These are phyloP conservation scores for Tachyglossus aculeatus DNA, from an alignment of 2,797 vertebrate species.

Conservation along the genomic window DNA sequence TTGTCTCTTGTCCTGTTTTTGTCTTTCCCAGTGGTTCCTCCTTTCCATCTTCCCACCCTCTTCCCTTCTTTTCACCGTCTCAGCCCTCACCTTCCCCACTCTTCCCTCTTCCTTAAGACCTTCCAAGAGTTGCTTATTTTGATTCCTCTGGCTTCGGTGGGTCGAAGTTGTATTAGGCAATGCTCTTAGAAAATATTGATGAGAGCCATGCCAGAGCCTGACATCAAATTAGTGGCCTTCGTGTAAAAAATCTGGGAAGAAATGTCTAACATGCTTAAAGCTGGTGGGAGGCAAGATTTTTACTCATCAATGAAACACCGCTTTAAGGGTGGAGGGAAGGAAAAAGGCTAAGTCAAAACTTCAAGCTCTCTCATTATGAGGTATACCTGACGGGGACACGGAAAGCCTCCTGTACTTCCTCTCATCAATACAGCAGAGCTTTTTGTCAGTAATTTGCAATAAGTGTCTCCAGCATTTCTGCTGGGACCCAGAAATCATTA, in stretches of 20 bases:
- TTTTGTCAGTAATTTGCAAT: conserved; percentile 99
- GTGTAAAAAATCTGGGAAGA: conserved; percentile 68
- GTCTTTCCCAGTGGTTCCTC: too few relatives aligned
- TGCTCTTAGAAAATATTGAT: conserved; percentile 84
- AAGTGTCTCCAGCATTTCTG: conserved; percentile 93
- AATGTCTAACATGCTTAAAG: conserved; percentile 71
- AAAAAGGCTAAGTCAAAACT: conserved; percentile 63
- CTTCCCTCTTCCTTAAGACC: conserved; percentile 43
- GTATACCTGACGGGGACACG: conserved; percentile 89
- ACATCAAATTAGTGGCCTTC: conserved; percentile 76
- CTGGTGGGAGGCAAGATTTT: conserved; percentile 70
- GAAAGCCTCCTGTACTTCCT: conserved; percentile 83
- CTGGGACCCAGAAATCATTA: conserved; percentile 96
- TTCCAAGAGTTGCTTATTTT: conserved; percentile 58
- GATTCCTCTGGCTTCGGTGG: conserved; percentile 56
- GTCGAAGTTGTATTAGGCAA: conserved; percentile 65
- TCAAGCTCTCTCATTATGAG: conserved; percentile 80
- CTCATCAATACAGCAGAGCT: conserved; percentile 93
- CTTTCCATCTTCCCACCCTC: conserved; percentile 14
- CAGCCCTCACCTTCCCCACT: conserved; percentile 15
- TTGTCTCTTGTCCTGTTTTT: too few relatives aligned
- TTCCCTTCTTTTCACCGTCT: too few relatives aligned
- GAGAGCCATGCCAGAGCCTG: conserved; percentile 73
- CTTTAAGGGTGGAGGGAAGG: conserved; percentile 59
- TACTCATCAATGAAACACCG: conserved; percentile 61